Percentiles rank a stretch among this genome's conserved stretches.
phyloP scores from a whole-genome alignment of 2,888 invertebrate species.

The Chromoteleia sp. region DNA sequence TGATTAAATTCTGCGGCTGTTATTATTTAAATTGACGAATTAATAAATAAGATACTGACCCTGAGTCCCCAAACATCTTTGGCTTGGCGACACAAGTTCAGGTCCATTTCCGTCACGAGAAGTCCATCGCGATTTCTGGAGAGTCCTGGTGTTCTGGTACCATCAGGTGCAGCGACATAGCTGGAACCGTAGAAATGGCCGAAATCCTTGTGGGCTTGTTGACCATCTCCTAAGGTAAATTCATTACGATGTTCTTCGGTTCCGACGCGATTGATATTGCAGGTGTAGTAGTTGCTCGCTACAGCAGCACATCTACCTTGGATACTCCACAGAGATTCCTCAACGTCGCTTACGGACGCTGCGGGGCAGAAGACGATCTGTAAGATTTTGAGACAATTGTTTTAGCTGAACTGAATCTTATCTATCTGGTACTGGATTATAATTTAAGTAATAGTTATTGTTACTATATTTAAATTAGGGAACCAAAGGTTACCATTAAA shows the following conservation, averaged over 20 bases:
- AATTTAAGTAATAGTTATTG: no score
- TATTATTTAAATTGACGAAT: no score
- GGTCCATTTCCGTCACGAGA: slow-evolving; percentile 94
- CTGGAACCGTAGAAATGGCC: slow-evolving; percentile 98
- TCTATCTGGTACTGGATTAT: no score
- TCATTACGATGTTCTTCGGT: slow-evolving; percentile 92
- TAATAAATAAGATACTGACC: no score
- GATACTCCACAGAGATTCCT: slow-evolving; percentile 96
- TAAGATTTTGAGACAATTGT: background rate
- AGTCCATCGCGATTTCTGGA: slow-evolving; percentile 93
- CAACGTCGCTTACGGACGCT: slow-evolving; percentile 90
- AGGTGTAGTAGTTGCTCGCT: slow-evolving; percentile 97
- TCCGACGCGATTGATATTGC: slow-evolving; percentile 97
- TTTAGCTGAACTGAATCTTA: no score
- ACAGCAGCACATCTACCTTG: slow-evolving; percentile 98
- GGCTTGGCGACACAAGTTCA: slow-evolving; percentile 97
- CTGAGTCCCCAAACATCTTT: slow-evolving; percentile 97
- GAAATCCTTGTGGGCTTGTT: slow-evolving; percentile 90
- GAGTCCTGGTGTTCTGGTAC: slow-evolving; percentile 94
- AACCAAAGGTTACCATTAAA: no score
- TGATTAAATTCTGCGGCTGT: no score
- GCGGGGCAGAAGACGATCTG: slow-evolving; percentile 98
- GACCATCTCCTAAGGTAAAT: slow-evolving; percentile 94
- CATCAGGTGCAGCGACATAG: slow-evolving; percentile 97
- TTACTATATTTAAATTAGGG: no score